Conservation (phyloP, 2,113 vertebrate species). For the Corynorhinus townsendii region DNA sequence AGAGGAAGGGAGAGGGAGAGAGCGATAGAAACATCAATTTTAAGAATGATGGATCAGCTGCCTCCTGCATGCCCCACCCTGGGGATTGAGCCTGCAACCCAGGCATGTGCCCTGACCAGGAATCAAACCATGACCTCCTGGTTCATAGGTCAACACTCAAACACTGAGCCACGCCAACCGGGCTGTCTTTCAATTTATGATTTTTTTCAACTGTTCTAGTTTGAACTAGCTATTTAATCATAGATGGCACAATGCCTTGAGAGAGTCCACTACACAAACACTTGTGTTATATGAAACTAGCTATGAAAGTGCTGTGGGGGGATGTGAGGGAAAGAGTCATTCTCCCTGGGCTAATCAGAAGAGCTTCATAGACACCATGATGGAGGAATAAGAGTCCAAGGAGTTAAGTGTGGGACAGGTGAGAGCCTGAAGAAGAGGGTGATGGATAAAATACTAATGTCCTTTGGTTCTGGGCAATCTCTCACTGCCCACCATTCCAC, state of each 20-base stretch:
- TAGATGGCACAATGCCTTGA: background rate
- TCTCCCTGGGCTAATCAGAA: background rate
- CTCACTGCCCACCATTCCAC: background rate
- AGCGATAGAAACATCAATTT: no score
- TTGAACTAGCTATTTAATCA: background rate
- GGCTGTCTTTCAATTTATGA: background rate
- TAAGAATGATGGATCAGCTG: no score
- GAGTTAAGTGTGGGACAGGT: background rate
- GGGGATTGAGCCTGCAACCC: no score
- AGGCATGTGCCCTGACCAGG: no score
- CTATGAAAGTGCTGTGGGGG: background rate
- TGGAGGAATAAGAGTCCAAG: background rate
- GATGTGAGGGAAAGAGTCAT: background rate
- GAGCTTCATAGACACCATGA: background rate
- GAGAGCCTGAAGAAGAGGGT: background rate
- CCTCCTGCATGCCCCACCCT: no score
- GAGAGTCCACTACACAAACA: background rate
- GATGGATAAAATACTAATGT: background rate
- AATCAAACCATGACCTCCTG: no score
- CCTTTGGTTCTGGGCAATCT: background rate
- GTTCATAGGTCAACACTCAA: no score
- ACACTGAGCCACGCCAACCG: no score
- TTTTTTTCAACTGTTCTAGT: background rate
- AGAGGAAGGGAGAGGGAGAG: no score
- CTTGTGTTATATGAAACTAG: background rate